These are phyloP conservation scores for Tigriopus californicus DNA, from an alignment of 2,888 invertebrate genomes.

Conservation along the genomic window DNA sequence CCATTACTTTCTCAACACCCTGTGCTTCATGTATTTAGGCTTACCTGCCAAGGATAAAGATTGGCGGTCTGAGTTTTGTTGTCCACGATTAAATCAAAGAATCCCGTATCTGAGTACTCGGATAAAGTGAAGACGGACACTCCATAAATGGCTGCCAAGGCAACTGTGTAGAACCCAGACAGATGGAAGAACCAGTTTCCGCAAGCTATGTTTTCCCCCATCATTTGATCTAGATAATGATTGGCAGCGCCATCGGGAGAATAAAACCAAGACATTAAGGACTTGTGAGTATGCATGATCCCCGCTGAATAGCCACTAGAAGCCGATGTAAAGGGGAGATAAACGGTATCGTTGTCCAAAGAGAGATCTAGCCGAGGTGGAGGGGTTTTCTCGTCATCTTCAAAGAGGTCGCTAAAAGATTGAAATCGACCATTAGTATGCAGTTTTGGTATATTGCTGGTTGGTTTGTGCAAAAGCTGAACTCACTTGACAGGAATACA, in stretches of 20 bases:
- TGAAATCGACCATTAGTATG: background rate
- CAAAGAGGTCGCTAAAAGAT: background rate
- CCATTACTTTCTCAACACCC: background rate
- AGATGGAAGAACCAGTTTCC: conserved; percentile 12
- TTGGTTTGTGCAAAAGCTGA: too few relatives aligned
- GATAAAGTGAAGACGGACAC: conserved; percentile 5
- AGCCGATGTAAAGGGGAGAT: conserved; percentile 10
- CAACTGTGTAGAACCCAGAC: conserved; percentile 13
- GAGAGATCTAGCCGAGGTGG: background rate
- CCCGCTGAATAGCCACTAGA: background rate
- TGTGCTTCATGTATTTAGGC: background rate
- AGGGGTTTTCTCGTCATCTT: conserved; percentile 4
- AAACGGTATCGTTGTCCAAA: background rate
- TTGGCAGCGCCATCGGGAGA: conserved; percentile 14
- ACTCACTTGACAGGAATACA: background rate
- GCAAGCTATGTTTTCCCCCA: conserved; percentile 4
- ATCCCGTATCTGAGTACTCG: conserved; percentile 7
- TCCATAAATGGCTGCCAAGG: conserved; percentile 10
- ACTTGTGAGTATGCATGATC: conserved; percentile 11
- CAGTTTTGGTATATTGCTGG: too few relatives aligned
- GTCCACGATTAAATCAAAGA: conserved; percentile 8
- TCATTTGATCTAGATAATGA: conserved; percentile 14
- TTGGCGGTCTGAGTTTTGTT: background rate
- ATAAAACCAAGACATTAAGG: conserved; percentile 7
- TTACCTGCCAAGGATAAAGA: conserved; percentile 10